phyloP scores from a whole-genome alignment of 2,113 vertebrate species.

The Delphinus delphis region DNA sequence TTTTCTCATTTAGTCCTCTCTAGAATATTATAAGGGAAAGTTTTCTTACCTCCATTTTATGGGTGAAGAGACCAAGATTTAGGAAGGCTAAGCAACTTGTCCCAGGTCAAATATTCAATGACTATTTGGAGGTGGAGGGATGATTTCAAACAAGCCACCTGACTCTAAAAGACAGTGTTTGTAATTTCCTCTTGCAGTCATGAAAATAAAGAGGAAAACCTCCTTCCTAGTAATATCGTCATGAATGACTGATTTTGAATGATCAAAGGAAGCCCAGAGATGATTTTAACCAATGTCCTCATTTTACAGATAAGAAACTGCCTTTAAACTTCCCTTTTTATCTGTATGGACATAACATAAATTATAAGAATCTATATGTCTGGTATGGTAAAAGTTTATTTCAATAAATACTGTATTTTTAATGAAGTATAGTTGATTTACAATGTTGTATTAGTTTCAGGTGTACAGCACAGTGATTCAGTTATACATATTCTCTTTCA shows the following conservation, averaged over 20 bases:
- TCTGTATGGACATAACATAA: background rate
- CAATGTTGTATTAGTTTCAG: background rate
- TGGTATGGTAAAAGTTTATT: background rate
- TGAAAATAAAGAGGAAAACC: background rate
- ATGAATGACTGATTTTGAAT: background rate
- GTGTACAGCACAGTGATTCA: background rate
- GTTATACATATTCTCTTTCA: background rate
- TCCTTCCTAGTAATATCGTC: background rate
- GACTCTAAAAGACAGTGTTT: background rate
- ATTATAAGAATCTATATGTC: background rate
- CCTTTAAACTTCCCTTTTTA: background rate
- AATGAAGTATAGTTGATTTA: background rate
- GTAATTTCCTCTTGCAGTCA: background rate
- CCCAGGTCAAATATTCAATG: background rate
- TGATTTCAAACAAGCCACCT: background rate
- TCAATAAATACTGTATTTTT: background rate
- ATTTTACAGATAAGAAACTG: background rate
- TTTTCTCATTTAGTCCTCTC: background rate
- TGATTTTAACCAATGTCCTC: background rate
- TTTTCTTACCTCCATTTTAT: background rate
- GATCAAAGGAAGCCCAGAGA: background rate
- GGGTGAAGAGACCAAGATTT: background rate
- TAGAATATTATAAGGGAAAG: background rate
- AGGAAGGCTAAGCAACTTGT: background rate
- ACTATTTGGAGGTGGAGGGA: background rate